phyloP scores from a whole-genome alignment of 2,888 invertebrate genomes.

The Papilio protenor region DNA sequence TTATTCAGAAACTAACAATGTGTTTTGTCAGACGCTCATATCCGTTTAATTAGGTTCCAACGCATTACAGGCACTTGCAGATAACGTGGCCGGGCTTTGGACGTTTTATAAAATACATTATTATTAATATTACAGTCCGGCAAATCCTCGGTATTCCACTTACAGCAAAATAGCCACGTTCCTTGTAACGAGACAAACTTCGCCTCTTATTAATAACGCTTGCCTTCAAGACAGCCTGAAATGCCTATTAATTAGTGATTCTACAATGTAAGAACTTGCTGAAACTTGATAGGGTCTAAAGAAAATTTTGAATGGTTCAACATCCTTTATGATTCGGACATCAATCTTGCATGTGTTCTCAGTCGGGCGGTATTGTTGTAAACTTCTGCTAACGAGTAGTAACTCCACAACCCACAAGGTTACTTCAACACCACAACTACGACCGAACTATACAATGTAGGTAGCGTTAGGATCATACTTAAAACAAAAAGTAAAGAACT shows the following conservation, averaged over 20 bases:
- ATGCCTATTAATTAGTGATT: not conserved
- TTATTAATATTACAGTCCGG: no score
- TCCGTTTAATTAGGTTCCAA: no score
- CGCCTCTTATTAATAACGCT: no score
- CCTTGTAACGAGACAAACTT: no score
- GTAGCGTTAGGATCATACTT: not conserved
- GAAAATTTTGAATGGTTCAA: not conserved
- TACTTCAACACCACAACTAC: not conserved
- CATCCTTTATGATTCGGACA: conserved; percentile 29
- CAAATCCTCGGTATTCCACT: no score
- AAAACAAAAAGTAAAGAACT: not conserved
- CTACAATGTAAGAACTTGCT: conserved; percentile 1
- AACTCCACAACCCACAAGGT: not conserved
- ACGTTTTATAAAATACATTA: no score
- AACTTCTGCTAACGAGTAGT: conserved; percentile 28
- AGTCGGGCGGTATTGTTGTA: conserved; percentile 24
- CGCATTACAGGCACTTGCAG: no score
- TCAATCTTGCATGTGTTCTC: conserved; percentile 34
- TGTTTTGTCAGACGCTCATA: no score
- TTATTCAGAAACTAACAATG: no score
- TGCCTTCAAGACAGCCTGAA: not conserved
- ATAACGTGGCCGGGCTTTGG: no score
- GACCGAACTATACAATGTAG: not conserved
- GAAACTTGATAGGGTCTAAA: conserved; percentile 13
- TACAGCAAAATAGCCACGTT: no score